Conservation (phyloP, 2,797 vertebrate genomes). For the Sebastes oblongus region DNA sequence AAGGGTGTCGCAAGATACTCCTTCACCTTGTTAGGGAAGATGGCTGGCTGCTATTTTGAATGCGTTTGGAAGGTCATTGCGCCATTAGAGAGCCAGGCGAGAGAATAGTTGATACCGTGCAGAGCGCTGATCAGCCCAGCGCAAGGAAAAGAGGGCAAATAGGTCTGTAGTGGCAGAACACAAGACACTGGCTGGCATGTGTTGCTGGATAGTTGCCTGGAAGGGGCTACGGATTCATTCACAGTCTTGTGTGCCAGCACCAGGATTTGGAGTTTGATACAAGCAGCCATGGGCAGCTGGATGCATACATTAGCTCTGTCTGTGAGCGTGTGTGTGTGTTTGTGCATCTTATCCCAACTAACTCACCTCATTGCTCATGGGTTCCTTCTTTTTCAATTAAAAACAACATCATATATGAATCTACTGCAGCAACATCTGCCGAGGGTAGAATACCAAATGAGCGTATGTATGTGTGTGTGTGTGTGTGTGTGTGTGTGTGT, state of each 20-base stretch:
- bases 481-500: background rate
- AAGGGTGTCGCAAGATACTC: background rate
- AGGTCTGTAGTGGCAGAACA: constrained; percentile 48
- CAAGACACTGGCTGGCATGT: constrained; percentile 56
- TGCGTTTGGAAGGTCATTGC: constrained; percentile 37
- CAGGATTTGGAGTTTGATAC: constrained; percentile 64
- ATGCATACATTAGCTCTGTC: constrained; percentile 47
- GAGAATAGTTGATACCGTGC: constrained; percentile 10
- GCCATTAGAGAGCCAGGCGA: constrained; percentile 15
- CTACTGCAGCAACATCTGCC: background rate
- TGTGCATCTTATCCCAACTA: constrained; percentile 2
- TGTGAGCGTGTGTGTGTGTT: background rate
- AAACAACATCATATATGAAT: background rate
- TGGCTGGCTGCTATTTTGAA: constrained; percentile 8
- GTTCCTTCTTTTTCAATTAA: constrained; percentile 12
- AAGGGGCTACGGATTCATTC: constrained; percentile 46
- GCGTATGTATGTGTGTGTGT: background rate
- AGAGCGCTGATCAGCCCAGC: constrained; percentile 4
- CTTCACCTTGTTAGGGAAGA: constrained; percentile 11
- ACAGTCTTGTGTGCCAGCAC: constrained; percentile 42
- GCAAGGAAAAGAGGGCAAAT: constrained; percentile 36
- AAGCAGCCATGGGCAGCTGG: constrained; percentile 55
- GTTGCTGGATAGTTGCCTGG: constrained; percentile 58
- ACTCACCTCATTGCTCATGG: constrained; percentile 19
- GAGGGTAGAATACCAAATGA: background rate